phyloP scores from a whole-genome alignment of 2,797 vertebrate genomes.

The Onychomys arenicola region DNA sequence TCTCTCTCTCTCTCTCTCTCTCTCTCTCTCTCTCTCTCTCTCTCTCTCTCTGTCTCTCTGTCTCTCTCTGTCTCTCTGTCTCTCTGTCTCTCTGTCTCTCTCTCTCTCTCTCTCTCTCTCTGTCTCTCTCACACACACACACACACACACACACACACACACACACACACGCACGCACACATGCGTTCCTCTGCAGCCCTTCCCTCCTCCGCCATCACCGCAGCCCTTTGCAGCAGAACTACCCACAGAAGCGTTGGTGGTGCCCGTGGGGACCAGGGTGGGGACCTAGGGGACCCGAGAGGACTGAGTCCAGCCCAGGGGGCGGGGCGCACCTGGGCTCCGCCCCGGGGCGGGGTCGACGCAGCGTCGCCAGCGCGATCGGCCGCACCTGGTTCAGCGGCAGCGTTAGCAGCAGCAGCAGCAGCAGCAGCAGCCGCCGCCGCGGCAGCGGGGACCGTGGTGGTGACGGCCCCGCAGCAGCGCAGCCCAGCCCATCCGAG shows the following conservation, averaged over 20 bases:
- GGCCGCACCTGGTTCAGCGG: slow-evolving; percentile 72
- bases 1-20: too few species aligned
- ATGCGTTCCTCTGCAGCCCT: background rate
- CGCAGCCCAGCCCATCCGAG: slow-evolving; percentile 27
- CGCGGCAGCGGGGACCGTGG: background rate
- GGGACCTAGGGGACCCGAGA: background rate
- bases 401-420: background rate
- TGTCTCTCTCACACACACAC: background rate
- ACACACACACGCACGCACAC: background rate
- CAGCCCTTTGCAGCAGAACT: background rate
- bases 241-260: background rate
- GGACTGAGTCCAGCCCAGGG: background rate
- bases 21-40: too few species aligned
- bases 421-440: background rate
- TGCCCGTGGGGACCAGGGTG: background rate
- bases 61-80: too few species aligned
- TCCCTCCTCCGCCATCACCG: background rate
- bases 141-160: background rate
- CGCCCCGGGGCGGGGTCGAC: slow-evolving; percentile 74
- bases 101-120: too few species aligned
- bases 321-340: slow-evolving; percentile 78
- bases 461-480: slow-evolving; percentile 29
- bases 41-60: too few species aligned
- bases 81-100: too few species aligned
- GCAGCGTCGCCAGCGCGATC: slow-evolving; percentile 66